Percentiles rank a stretch among this genome's conserved stretches.
Conservation (phyloP, 2,797 vertebrate species). For the Sebastiscus tertius region DNA sequence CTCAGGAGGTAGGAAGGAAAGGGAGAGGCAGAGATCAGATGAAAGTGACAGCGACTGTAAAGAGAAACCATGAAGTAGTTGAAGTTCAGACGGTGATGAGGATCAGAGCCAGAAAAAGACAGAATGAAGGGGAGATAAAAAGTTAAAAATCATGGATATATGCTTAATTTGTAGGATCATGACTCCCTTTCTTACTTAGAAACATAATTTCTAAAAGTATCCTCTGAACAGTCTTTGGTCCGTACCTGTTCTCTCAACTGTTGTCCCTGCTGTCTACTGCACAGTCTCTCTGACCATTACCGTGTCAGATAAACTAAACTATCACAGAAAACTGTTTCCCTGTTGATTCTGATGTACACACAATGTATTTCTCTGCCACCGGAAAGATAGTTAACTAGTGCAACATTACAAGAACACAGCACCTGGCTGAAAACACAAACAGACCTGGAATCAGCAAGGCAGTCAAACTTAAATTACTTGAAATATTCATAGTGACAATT, state of each 20-base stretch:
- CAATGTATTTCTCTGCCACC: conserved; percentile 12
- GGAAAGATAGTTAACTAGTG: conserved; percentile 8
- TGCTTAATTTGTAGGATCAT: not conserved
- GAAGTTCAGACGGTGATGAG: not conserved
- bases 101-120: not conserved
- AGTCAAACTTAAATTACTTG: not conserved
- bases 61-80: not conserved
- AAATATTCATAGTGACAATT: conserved; percentile 21
- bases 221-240: not conserved
- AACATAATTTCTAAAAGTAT: too few species aligned
- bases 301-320: conserved; percentile 1
- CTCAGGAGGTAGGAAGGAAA: not conserved
- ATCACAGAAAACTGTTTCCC: conserved; percentile 7
- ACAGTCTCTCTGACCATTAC: not conserved
- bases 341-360: conserved; percentile 6
- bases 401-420: not conserved
- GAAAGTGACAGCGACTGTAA: conserved; percentile 14
- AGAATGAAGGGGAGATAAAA: not conserved
- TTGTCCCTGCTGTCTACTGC: not conserved
- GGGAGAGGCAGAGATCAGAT: not conserved
- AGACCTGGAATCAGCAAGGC: not conserved
- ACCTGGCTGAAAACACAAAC: not conserved
- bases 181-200: not conserved
- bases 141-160: not conserved
- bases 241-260: too few species aligned